Conservation (phyloP, 2,797 vertebrate genomes). For the Lepidocolaptes lacrymiger region DNA sequence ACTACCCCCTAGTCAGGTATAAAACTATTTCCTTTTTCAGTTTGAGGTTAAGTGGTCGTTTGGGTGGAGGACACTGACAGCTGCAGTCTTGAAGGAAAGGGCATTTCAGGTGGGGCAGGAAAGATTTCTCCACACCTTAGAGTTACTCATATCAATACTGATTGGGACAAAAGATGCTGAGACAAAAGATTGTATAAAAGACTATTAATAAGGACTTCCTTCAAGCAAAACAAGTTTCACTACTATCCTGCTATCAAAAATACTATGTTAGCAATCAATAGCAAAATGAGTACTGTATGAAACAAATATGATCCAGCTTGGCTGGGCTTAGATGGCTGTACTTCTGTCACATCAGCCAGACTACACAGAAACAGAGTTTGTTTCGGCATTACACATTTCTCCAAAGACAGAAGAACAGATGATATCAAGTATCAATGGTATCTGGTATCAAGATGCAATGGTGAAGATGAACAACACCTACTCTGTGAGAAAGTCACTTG, state of each 20-base stretch:
- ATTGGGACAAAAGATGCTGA: background rate
- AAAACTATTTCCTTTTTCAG: constrained; percentile 48
- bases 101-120: background rate
- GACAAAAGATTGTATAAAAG: background rate
- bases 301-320: background rate
- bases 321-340: background rate
- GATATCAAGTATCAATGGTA: background rate
- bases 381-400: background rate
- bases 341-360: background rate
- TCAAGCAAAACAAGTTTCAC: background rate
- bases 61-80: background rate
- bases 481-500: background rate
- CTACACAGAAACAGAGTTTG: background rate
- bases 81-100: background rate
- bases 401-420: background rate
- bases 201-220: background rate
- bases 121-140: background rate
- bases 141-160: background rate
- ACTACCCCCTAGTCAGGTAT: constrained; percentile 15
- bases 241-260: background rate
- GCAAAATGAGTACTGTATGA: background rate
- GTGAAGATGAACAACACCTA: background rate
- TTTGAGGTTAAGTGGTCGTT: constrained; percentile 30
- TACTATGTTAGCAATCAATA: background rate
- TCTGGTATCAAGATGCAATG: background rate